Evolutionary conservation across 2,888 invertebrate genomes (phyloP), one percentile per base, ranked within the genome.

Genomic region (Ferrisia virgata): DNA sequence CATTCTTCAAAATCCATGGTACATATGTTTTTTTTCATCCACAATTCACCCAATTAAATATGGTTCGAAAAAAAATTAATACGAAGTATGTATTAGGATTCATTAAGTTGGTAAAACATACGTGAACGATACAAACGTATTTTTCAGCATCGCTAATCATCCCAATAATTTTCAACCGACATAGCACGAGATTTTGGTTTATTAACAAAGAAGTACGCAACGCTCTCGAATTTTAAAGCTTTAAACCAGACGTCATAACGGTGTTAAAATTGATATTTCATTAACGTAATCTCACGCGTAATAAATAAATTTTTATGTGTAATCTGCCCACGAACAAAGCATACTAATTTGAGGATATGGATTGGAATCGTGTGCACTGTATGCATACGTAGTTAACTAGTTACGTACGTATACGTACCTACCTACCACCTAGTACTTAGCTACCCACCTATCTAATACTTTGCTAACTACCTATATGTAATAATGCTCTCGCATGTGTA

Each of bases 41-140:
- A n/a, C n/a, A n/a, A n/a, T n/a, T n/a, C n/a, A n/a, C n/a, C n/a
- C n/a, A n/a, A 53, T 22, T 53, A 53, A n/a, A n/a, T n/a, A n/a
- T 15, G 28, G 64, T 64, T 64, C 28, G 13, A 76, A 76, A 69
- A 69, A 76, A 76, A 76, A 36, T 36, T 76, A 76, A 76, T 36
- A 36, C 72, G 69, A 76, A 72, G 36, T 76, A n/a, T n/a, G n/a
- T n/a, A n/a, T n/a, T 15, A 76, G 36, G 36, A 76, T 76, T 76
- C 22, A 36, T 76, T 76, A 76, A 4, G 9, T 76, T 9, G 36
- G 18, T 36, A 47, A n/a, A n/a, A 47, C n/a, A n/a, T n/a, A n/a
- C n/a, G n/a, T n/a, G n/a, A n/a, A n/a, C 3, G 36, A 36, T 36
- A 36, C 36, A 76, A 76, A 76, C n/a, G 72, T 36, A 22, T 5